Evolutionary conservation across 2,797 vertebrate species (phyloP).

Genomic region (Sitta carolinensis): DNA sequence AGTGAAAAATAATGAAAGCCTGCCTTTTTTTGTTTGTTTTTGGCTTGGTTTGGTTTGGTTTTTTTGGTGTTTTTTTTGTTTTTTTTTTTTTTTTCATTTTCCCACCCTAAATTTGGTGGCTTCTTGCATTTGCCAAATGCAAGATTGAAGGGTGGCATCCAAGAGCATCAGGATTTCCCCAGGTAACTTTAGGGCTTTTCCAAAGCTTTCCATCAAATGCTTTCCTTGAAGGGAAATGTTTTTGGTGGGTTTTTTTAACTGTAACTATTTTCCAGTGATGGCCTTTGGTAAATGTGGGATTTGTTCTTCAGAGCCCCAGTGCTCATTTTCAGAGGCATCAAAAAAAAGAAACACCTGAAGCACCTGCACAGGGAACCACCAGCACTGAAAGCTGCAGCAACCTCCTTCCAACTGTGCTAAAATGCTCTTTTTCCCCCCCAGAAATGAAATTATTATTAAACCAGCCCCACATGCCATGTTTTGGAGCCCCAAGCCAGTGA

Average conservation of each 20-base stretch:
- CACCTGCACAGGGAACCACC: background rate
- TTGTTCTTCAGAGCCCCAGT: background rate
- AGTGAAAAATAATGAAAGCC: background rate
- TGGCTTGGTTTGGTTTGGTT: too few species aligned
- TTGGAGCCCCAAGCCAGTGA: background rate
- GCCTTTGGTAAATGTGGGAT: background rate
- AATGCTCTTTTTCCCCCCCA: background rate
- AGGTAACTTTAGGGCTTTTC: background rate
- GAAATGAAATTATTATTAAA: background rate
- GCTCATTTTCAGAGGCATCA: background rate
- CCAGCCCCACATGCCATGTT: accelerated
- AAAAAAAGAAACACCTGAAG: background rate
- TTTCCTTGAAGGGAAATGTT: background rate
- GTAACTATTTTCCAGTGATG: accelerated
- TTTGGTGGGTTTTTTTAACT: background rate
- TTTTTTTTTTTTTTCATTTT: background rate
- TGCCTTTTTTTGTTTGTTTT: too few species aligned
- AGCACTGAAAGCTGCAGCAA: background rate
- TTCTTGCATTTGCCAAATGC: background rate
- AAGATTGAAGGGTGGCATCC: background rate
- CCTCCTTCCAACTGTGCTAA: background rate
- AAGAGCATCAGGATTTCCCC: background rate
- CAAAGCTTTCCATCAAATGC: background rate
- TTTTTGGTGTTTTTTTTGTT: too few species aligned
- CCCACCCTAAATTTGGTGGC: background rate